Base-by-base conservation (phyloP, 2,113 vertebrate genomes). In the Dromaius novaehollandiae region DNA sequence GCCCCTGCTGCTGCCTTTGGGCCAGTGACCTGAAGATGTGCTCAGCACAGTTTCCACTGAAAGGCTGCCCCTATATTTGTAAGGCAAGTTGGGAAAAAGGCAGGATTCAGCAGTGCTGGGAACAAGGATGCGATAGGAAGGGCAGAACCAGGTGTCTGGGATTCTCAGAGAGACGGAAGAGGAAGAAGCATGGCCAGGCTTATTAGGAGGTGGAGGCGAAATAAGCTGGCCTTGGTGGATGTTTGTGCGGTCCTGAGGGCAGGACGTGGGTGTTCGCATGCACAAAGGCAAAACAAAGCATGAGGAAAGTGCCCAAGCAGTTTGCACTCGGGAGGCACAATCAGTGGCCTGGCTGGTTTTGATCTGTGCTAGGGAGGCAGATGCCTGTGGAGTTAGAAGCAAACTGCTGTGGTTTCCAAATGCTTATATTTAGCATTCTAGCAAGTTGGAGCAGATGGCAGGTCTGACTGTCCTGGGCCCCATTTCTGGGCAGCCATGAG, bases 351-450 rank as follows among this genome's bases (percentile, higher is more conserved):
- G 3, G 2, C 40, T 78, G 83, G 19, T n/a, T 86, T 73, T 84
- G 65, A 14, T 61, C 73, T 38, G 26, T 26, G 14, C 83, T 85
- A 8, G 53, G 69, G 86, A 65, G 79, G 74, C 80, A 86, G 56
- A 92, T 87, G 92, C 80, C 53, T 73, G 48, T 34, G 32, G 61
- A 82, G 65, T 79, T 73, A 96, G 88, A 76, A 90, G 32, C 74
- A 96, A 93, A 90, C 56, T 60, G 19, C 5, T 61, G 86, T 86
- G 88, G 48, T 92, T 96, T 94, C 92, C 86, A 90, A 86, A 79
- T 84, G 83, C 77, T 94, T 77, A 69, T 87, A 69, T 82, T 92
- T 76, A 73, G 44, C 88, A 65, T 90, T 76, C 38, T 51, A 79
- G 80, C 74, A 68, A 51, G 86, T 0, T 78, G 82, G 55, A 86